phyloP scores from a whole-genome alignment of 2,113 vertebrate genomes.

The Mirza zaza region DNA sequence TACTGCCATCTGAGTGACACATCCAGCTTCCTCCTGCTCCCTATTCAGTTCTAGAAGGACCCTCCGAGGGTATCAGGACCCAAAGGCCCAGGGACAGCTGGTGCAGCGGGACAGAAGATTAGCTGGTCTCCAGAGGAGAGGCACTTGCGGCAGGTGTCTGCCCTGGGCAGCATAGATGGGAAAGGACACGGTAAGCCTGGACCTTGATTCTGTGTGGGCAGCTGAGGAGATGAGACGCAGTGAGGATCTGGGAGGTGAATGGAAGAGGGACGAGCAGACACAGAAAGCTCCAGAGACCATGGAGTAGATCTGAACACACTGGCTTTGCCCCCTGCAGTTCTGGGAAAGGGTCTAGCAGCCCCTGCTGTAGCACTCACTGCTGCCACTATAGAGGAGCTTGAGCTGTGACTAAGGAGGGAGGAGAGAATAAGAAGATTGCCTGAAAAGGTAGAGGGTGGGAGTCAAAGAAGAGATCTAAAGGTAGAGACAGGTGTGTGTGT shows the following conservation, averaged over 20 bases:
- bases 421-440: neutral
- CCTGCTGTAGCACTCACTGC: neutral
- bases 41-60: neutral
- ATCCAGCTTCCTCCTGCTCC: neutral
- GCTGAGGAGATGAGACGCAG: neutral
- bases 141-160: neutral
- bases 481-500: neutral
- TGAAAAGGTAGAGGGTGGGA: neutral
- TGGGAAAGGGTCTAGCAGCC: neutral
- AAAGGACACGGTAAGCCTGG: neutral
- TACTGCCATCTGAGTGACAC: neutral
- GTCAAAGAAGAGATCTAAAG: neutral
- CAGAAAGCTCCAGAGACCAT: neutral
- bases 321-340: neutral
- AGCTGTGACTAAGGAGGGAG: neutral
- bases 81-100: neutral
- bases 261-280: neutral
- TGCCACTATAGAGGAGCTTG: neutral
- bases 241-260: neutral
- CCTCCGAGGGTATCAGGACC: neutral
- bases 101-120: neutral
- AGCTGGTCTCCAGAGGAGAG: neutral
- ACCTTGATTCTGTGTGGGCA: too few relatives aligned
- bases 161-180: too few relatives aligned
- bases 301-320: neutral